phyloP scores from a whole-genome alignment of 1,140 invertebrate species.

The Eufriesea mexicana region DNA sequence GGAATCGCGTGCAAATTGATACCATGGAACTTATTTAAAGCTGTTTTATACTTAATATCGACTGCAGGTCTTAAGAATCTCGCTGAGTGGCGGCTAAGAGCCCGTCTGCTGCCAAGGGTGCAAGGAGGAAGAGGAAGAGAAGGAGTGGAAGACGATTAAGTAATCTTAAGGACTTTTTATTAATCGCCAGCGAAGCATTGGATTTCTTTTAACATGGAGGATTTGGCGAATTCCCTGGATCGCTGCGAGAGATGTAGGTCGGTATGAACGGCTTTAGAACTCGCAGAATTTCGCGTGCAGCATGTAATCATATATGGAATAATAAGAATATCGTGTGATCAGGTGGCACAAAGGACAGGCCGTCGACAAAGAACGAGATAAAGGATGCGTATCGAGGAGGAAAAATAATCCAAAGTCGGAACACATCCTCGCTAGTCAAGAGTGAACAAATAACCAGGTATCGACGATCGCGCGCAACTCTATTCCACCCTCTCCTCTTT shows the following conservation, averaged over 20 bases:
- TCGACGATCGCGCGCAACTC: conserved; percentile 26
- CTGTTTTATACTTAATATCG: too few relatives aligned
- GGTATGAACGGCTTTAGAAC: not conserved
- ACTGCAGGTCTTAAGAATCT: too few relatives aligned
- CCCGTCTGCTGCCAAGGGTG: too few relatives aligned
- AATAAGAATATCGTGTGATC: not conserved
- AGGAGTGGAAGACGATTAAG: too few relatives aligned
- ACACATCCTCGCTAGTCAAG: conserved; percentile 29
- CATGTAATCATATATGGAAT: not conserved
- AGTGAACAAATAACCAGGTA: conserved; percentile 43
- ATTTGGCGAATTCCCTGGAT: not conserved
- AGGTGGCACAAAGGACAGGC: not conserved
- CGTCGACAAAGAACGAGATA: not conserved
- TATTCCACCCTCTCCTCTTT: not conserved
- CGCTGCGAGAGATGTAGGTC: not conserved
- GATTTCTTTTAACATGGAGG: too few relatives aligned
- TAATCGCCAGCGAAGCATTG: too few relatives aligned
- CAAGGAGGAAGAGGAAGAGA: too few relatives aligned
- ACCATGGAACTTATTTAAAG: too few relatives aligned
- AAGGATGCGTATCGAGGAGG: conserved; percentile 4
- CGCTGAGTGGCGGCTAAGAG: too few relatives aligned
- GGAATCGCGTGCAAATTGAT: too few relatives aligned
- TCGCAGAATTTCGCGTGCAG: not conserved
- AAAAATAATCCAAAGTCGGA: conserved; percentile 19
- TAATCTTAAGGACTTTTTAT: too few relatives aligned